Evolutionary conservation across 2,888 invertebrate species (phyloP), one percentile per base, ranked within the genome.

Genomic region (Volucella zonaria): DNA sequence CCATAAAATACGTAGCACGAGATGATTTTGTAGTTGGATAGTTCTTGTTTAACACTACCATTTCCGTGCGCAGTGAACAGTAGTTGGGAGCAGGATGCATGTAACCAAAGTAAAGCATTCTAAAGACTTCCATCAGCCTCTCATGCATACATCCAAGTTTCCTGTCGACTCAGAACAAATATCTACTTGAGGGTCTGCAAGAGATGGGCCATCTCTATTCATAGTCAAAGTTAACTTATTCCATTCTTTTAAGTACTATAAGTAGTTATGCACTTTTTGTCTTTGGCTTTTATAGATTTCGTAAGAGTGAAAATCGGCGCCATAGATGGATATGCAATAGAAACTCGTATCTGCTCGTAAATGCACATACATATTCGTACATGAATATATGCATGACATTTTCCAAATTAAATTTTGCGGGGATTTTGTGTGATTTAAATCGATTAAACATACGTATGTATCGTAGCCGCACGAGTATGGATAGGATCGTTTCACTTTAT

Each of bases 371-470:
- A 18, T 18, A 18, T 23, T 23, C 18, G 3, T 23, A 23, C 3
- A 23, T 23, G 18, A 23, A 47, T 42, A 45, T 18, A 12, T 31
- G 31, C 31, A 31, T 31, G 31, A 31, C 31, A 31, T 62, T 47
- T 73, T 66, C 18, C 12, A 51, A 74, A 70, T 68, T 61, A 43
- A 61, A 52, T 73, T 56, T 15, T 40, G 68, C 62, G 52, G 8
- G 38, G 62, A 68, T 68, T 67, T 68, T 54, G 73, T 67, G 61
- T 52, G 76, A 71, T 71, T 76, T 45, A 47, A 61, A 68, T 80
- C 49, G 38, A 62, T 62, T 38, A 68, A 31, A 52, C 54, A 56
- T 18, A 18, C 18, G 18, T 18, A 43, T 64, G 59, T 49, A 68
- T 40, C 18, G 10, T 18, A 31, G 6, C 31, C 31, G 31, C 6